These are phyloP conservation scores for Corvus moneduloides DNA, from an alignment of 2,113 vertebrate species.

Conservation along the genomic window DNA sequence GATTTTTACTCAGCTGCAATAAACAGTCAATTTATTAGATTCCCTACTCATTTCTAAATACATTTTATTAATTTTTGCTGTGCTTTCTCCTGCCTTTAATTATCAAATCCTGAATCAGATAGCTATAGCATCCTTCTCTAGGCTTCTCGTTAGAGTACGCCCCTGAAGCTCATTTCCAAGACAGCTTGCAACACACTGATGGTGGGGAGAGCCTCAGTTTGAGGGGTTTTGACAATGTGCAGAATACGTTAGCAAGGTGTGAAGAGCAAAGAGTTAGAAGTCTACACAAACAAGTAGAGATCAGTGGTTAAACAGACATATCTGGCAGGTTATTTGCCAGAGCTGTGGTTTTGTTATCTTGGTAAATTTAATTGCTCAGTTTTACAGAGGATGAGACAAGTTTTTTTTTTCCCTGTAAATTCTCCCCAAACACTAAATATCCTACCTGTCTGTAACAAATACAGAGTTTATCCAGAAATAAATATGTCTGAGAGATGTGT, in stretches of 20 bases:
- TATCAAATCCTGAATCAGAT: background rate
- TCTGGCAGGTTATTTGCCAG: background rate
- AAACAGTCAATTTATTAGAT: background rate
- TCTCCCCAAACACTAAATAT: background rate
- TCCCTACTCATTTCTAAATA: background rate
- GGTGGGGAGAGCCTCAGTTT: background rate
- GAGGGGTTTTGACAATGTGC: background rate
- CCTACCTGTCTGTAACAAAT: background rate
- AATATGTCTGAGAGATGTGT: background rate
- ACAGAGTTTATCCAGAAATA: background rate
- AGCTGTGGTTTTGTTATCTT: background rate
- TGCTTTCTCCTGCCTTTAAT: background rate
- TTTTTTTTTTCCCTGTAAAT: background rate
- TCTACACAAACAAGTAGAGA: background rate
- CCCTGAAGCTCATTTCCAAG: background rate
- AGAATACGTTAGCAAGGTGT: background rate
- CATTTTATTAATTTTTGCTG: background rate
- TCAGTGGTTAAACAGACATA: background rate
- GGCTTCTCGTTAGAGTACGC: background rate
- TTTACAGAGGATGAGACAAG: background rate
- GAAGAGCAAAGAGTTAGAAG: background rate
- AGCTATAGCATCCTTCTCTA: background rate
- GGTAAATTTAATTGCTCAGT: background rate
- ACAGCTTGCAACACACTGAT: background rate
- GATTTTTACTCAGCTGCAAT: background rate